A percentile compares a stretch with the other conserved stretches of the same genome.
Evolutionary conservation across 2,888 invertebrate species (phyloP).

Genomic region (Ypsolopha scabrella): DNA sequence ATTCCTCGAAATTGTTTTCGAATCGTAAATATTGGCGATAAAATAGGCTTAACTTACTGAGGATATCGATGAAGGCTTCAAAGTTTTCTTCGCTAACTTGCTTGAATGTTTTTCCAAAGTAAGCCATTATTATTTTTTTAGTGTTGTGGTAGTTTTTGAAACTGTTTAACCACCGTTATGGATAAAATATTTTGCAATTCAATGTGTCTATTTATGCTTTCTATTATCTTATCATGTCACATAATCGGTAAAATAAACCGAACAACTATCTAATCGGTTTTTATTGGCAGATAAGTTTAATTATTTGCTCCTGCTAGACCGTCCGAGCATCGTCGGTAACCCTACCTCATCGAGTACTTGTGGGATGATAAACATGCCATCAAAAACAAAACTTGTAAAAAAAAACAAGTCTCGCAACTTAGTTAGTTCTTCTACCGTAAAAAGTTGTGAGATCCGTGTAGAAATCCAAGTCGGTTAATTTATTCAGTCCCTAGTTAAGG

Average conservation of each 20-base stretch:
- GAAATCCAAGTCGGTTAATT: too few species aligned
- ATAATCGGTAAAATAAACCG: background rate
- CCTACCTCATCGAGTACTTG: too few species aligned
- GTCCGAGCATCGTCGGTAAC: too few species aligned
- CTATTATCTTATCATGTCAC: background rate
- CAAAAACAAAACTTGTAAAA: too few species aligned
- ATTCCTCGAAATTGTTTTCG: background rate
- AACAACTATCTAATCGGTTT: background rate
- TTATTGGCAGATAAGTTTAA: background rate
- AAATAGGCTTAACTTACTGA: constrained; percentile 1
- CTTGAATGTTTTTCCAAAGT: constrained; percentile 8
- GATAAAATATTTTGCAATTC: background rate
- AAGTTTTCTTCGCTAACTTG: constrained; percentile 6
- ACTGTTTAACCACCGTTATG: background rate
- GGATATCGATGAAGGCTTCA: constrained; percentile 3
- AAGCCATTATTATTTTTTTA: constrained; percentile 6
- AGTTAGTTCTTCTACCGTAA: too few species aligned
- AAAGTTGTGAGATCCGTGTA: too few species aligned
- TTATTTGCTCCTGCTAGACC: background rate
- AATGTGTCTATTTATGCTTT: too few species aligned
- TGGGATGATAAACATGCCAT: too few species aligned
- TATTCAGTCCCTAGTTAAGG: too few species aligned
- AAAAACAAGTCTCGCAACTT: too few species aligned
- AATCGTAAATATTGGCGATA: background rate
- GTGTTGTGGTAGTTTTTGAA: too few species aligned